A percentile compares a stretch with the other conserved stretches of the same genome.
These are phyloP conservation scores for Tetraneura akinire DNA, from an alignment of 1,140 invertebrate species.

Conservation along the genomic window DNA sequence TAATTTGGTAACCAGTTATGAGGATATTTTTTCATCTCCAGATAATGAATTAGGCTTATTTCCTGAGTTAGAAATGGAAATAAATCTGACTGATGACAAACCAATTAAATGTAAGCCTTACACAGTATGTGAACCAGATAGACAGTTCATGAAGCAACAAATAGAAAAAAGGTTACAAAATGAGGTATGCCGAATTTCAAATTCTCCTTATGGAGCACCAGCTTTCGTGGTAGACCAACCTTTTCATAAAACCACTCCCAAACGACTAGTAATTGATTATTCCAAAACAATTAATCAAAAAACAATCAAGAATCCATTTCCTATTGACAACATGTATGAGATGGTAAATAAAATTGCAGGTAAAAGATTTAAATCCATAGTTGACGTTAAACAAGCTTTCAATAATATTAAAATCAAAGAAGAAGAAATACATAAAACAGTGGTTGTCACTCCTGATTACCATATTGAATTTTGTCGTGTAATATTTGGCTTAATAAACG, in stretches of 20 bases:
- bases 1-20: too few species aligned
- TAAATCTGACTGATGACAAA: too few species aligned
- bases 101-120: too few species aligned
- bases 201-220: too few species aligned
- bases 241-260: neutral
- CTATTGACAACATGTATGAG: neutral
- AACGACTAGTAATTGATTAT: neutral
- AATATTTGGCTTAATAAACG: neutral
- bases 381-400: slow-evolving; percentile 10
- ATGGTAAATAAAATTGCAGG: neutral
- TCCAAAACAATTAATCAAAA: neutral
- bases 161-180: too few species aligned
- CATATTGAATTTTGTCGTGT: slow-evolving; percentile 3
- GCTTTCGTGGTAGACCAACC: neutral
- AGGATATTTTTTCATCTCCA: too few species aligned
- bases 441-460: neutral
- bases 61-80: too few species aligned
- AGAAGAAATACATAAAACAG: neutral
- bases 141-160: too few species aligned
- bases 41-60: too few species aligned
- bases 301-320: neutral
- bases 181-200: too few species aligned
- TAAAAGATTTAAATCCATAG: neutral
- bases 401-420: slow-evolving; percentile 1
- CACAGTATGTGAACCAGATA: too few species aligned